Percentiles rank a stretch among this genome's conserved stretches.
Evolutionary conservation across 2,113 vertebrate genomes (phyloP).

Genomic region (Pao palembangensis): DNA sequence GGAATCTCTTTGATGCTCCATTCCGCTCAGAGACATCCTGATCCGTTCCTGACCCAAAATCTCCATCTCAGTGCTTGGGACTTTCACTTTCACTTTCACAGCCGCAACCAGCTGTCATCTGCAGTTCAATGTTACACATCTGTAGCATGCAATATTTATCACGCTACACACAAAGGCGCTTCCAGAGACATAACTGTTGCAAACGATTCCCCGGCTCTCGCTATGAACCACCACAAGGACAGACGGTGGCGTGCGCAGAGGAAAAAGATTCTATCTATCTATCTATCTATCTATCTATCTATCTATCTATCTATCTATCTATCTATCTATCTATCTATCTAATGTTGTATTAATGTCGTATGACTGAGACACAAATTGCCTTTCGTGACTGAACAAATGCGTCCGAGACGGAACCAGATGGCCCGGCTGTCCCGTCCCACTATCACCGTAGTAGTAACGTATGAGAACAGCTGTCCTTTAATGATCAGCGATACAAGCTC

Average conservation of each 20-base stretch:
- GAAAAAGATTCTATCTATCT: neutral
- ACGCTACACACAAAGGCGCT: slow-evolving; percentile 28
- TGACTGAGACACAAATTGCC: neutral
- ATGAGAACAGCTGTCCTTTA: slow-evolving; percentile 11
- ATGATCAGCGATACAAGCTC: slow-evolving; percentile 11
- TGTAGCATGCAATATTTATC: slow-evolving; percentile 59
- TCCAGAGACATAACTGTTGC: slow-evolving; percentile 36
- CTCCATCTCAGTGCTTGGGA: slow-evolving; percentile 25
- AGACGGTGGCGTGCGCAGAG: neutral
- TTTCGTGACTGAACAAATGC: neutral
- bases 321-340: too few species aligned
- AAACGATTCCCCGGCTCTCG: slow-evolving; percentile 16
- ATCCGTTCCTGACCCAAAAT: slow-evolving; percentile 50
- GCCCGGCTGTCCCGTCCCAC: neutral
- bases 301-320: too few species aligned
- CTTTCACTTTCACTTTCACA: slow-evolving; percentile 46
- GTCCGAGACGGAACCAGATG: slow-evolving; percentile 3
- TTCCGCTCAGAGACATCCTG: slow-evolving; percentile 45
- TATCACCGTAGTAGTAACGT: neutral
- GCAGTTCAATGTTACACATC: slow-evolving; percentile 55
- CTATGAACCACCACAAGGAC: neutral
- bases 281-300: too few species aligned
- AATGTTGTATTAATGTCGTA: too few species aligned
- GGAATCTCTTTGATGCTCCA: slow-evolving; percentile 48
- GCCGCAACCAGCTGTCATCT: slow-evolving; percentile 49